Conservation (phyloP, 2,888 invertebrate species). For the Ecdyonurus torrentis region DNA sequence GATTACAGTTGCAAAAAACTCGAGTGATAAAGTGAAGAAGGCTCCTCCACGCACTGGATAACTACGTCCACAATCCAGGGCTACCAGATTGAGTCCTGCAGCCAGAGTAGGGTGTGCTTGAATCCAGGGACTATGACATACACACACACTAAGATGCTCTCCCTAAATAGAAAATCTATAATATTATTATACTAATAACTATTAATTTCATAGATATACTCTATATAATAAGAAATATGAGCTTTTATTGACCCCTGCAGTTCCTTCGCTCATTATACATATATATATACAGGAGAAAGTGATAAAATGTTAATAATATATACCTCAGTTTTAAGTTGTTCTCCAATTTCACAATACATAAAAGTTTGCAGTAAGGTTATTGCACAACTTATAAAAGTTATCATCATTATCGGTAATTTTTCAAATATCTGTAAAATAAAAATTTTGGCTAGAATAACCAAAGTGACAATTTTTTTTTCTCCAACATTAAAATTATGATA, state of each 20-base stretch:
- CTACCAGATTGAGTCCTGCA: background rate
- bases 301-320: no score
- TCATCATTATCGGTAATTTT: no score
- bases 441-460: background rate
- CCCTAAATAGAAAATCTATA: background rate
- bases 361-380: no score
- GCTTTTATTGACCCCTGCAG: no score
- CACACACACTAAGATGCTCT: background rate
- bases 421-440: background rate
- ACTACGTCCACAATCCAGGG: background rate
- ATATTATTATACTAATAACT: no score
- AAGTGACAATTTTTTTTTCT: background rate
- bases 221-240: no score
- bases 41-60: background rate
- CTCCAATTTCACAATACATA: no score
- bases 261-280: no score
- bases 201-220: no score
- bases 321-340: no score
- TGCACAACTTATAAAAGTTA: no score
- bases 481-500: background rate
- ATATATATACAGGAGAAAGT: no score
- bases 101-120: background rate
- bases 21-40: background rate
- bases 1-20: background rate
- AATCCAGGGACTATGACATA: background rate